Conservation (phyloP, 2,888 invertebrate genomes). For the Lutraria lutraria region DNA sequence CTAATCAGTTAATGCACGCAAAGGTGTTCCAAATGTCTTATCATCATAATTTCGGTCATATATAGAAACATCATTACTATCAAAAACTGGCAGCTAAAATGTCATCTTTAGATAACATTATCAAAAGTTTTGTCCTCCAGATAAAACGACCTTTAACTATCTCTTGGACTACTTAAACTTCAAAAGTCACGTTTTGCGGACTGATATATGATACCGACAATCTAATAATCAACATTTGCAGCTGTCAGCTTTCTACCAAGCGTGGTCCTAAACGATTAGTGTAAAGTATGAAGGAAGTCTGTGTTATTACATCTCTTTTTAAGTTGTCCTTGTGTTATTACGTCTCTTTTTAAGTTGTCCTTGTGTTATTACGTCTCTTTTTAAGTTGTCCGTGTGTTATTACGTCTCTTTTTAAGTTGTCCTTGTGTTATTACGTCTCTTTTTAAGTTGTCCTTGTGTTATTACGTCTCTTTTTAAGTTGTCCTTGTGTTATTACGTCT, state of each 20-base stretch:
- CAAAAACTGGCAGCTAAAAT: not conserved
- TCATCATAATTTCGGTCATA: not conserved
- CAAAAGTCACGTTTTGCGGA: not conserved
- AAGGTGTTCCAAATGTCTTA: not conserved
- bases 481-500: no score
- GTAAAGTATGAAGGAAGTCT: no score
- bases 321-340: no score
- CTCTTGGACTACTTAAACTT: not conserved
- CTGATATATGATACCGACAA: not conserved
- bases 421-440: no score
- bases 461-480: no score
- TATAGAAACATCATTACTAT: slow-evolving; percentile 4
- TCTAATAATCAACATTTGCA: not conserved
- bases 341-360: no score
- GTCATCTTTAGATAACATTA: not conserved
- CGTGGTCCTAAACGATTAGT: no score
- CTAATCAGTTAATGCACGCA: not conserved
- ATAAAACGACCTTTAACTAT: slow-evolving; percentile 3
- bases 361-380: no score
- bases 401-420: no score
- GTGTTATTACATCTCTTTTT: no score
- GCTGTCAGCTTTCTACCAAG: not conserved
- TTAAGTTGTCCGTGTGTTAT: no score
- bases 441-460: no score
- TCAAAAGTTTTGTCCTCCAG: not conserved